Conservation (phyloP, 2,888 invertebrate species). For the Byasa hedistus region DNA sequence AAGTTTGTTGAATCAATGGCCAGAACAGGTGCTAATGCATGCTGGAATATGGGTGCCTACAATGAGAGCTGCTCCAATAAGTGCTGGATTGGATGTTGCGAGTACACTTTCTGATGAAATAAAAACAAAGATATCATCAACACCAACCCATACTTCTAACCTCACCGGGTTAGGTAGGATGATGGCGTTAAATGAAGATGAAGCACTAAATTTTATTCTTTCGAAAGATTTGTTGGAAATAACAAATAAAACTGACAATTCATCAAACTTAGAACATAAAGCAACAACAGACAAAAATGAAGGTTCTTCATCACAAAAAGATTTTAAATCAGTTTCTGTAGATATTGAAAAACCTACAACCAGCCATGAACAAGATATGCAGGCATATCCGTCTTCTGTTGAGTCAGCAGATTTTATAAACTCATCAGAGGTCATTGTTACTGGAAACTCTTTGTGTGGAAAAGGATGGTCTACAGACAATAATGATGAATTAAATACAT, state of each 20-base stretch:
- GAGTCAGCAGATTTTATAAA: conserved; percentile 61
- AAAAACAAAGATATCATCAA: conserved; percentile 61
- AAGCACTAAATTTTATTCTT: conserved; percentile 85
- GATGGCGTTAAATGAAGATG: conserved; percentile 83
- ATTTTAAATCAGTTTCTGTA: conserved; percentile 37
- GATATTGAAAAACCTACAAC: conserved; percentile 58
- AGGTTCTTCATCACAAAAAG: conserved; percentile 18
- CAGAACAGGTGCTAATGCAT: conserved; percentile 88
- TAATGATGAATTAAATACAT: conserved; percentile 75
- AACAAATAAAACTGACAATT: conserved; percentile 35
- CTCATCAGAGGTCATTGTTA: conserved; percentile 55
- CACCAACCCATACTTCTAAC: conserved; percentile 56
- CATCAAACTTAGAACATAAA: conserved; percentile 37
- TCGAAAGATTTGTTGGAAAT: conserved; percentile 67
- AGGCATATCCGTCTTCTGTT: conserved; percentile 55
- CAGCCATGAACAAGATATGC: conserved; percentile 49
- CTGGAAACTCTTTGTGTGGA: conserved; percentile 83
- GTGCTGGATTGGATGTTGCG: conserved; percentile 89
- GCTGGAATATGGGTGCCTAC: conserved; percentile 93
- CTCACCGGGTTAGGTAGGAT: conserved; percentile 72
- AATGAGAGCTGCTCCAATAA: conserved; percentile 86
- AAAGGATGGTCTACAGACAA: conserved; percentile 84
- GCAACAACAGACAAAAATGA: conserved; percentile 33
- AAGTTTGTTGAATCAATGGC: conserved; percentile 94
- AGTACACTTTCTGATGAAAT: conserved; percentile 78